Evolutionary conservation across 2,888 invertebrate genomes (phyloP), one percentile per base, ranked within the genome.

Genomic region (Tetragnatha montana): DNA sequence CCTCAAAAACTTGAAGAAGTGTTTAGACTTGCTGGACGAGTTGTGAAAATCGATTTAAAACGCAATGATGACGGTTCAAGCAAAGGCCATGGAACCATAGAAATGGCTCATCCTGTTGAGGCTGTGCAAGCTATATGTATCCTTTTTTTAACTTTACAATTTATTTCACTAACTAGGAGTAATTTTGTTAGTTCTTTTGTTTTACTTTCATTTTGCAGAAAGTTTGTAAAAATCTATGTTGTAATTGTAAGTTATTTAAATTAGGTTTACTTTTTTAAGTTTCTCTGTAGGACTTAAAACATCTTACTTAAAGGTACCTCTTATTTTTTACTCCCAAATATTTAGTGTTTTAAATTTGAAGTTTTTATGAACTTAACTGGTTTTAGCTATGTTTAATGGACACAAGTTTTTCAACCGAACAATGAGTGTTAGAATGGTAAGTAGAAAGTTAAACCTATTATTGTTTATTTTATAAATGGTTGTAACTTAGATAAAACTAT

Each of bases 71-170:
- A 99, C 93, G 98, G 99, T 69, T 98, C 98, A 93, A 98, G 98
- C 92, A 95, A 98, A 93, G 99, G 99, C 76, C 98, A 98, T 95
- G 98, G 97, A 92, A 97, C 98, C 60, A 96, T 99, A 92, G 97
- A 98, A 93, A 99, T 96, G 94, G 98, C 98, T 93, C 98, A 98
- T 94, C 99, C 99, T 0, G 97, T 99, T 71, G 99, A 99, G 94
- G 98, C 99, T 70, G 98, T 99, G 3, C 96, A 98, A 94, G 98
- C 99, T 17, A 98, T 99, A 93, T 98, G 94, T 93, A 94, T 94
- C 93, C 92, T 92, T 91, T 87, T 60, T 17, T 84, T 2, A 35
- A 35, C 35, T 47, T 49, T 75, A 47, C 14, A 84, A 74, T 50
- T 10, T 19, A n/a, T n/a, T n/a, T n/a, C n/a, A n/a, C n/a, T n/a